Evolutionary conservation across 2,113 vertebrate species (phyloP), one percentile per base, ranked within the genome.

Genomic region (Dicentrarchus labrax): DNA sequence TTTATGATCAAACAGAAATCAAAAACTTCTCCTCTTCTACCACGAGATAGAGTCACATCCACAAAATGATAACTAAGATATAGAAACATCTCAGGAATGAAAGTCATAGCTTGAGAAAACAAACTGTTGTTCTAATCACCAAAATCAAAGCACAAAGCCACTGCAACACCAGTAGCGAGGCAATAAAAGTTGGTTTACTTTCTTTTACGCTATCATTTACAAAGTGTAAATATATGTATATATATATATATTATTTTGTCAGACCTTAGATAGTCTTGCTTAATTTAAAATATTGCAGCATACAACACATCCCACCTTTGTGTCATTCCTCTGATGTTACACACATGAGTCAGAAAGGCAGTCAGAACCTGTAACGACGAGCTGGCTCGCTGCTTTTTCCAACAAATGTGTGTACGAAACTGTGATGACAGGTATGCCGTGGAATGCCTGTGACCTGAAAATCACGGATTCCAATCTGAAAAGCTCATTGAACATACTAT

Each of bases 381-480:
- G 45, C 24, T 36, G 19, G 48, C 12, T 47, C 51, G 48, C 12
- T 48, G 16, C 50, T 59, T 66, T 89, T 80, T 78, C 47, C 38
- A n/a, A 80, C 12, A 8, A 59, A 67, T 5, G 67, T 76, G 57
- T 13, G 74, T 0, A 8, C 64, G 80, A 88, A 86, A 85, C 88
- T 78, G 59, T 43, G 70, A 86, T 70, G 85, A 91, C 80, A 69
- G 17, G 24, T 51, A 48, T 38, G 68, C 56, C 47, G 61, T 74
- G 60, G 80, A 88, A 94, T 92, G 82, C 67, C 48, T 79, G 45
- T 82, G 62, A 82, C 72, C 57, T 82, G 54, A 80, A 84, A 76
- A 91, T 90, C 89, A 86, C 72, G 72, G 86, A 91, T 92, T 90
- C 61, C 76, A 54, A 89, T 90, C 88, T 88, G 21, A 61, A 47